Conservation (phyloP, 2,113 vertebrate genomes). For the Perccottus glenii region DNA sequence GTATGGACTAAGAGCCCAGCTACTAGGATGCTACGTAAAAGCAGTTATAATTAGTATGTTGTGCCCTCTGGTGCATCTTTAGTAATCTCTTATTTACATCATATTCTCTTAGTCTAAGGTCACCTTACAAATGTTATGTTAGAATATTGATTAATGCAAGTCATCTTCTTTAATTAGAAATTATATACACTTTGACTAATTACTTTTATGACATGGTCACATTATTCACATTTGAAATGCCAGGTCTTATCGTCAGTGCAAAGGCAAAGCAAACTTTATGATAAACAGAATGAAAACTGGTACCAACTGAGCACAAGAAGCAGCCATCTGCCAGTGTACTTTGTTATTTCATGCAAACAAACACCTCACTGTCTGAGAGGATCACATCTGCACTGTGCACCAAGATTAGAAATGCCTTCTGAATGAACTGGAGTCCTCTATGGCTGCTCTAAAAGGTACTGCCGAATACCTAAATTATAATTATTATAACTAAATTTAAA, state of each 20-base stretch:
- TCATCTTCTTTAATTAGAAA: neutral
- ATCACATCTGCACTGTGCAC: no score
- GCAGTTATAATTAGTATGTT: neutral
- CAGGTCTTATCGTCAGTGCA: constrained; percentile 6
- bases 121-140: constrained; percentile 9
- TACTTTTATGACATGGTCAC: neutral
- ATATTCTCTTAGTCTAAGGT: neutral
- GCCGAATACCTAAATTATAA: no score
- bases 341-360: no score
- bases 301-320: no score
- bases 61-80: neutral
- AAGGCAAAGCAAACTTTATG: neutral
- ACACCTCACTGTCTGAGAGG: no score
- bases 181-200: neutral
- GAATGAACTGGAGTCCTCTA: no score
- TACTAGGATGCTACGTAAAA: constrained; percentile 6
- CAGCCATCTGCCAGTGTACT: no score
- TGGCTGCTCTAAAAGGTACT: no score
- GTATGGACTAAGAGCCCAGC: constrained; percentile 15
- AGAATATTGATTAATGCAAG: no score
- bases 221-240: neutral
- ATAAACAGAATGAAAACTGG: neutral
- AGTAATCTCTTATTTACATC: neutral
- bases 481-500: no score
- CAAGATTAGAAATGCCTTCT: no score